Base-by-base conservation (phyloP, 2,888 invertebrate species). In the Venusia cambrica region DNA sequence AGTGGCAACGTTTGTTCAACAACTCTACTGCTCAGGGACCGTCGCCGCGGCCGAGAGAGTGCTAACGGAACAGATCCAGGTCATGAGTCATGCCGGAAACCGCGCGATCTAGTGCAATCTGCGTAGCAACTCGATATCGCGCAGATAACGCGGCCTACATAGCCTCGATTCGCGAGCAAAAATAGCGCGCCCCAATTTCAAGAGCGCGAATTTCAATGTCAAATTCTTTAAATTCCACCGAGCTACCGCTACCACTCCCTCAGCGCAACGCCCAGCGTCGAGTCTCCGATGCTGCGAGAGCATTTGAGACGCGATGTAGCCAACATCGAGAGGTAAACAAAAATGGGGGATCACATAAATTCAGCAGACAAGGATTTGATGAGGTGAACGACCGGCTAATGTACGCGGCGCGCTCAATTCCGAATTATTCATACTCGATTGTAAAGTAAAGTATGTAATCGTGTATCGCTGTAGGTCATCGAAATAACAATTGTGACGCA, bases 11-110 rank as follows among this genome's bases (percentile, higher is more conserved):
- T 53, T 62, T 61, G 57, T 57, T 57, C 61, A 63, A 61, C 59
- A 57, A 64, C 62, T 62, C 62, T 61, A 63, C 62, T 53, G 63
- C 65, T 60, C 53, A 53, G 57, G 45, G 51, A 59, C 49, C 53
- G 48, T 56, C 45, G 50, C 45, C 43, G 44, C 36, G 53, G 53
- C 57, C 58, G 63, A 57, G 61, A 62, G 62, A 68, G 59, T 42
- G 57, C 56, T 53, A 55, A 62, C 48, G 31, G 20, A 8, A 17
- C n/a, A n/a, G n/a, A 38, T 39, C 13, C 28, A 32, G 38, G 38
- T 38, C 38, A 34, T 24, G 31, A 32, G 15, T 31, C 31, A 31
- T 19, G 36, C 16, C 25, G 35, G 27, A 31, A 35, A 39, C 31
- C 35, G 35, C 35, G 12, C 34, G 8, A 17, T 40, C 40, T 24